These are phyloP conservation scores for Avahi laniger DNA, from an alignment of 2,797 vertebrate genomes.

Conservation along the genomic window DNA sequence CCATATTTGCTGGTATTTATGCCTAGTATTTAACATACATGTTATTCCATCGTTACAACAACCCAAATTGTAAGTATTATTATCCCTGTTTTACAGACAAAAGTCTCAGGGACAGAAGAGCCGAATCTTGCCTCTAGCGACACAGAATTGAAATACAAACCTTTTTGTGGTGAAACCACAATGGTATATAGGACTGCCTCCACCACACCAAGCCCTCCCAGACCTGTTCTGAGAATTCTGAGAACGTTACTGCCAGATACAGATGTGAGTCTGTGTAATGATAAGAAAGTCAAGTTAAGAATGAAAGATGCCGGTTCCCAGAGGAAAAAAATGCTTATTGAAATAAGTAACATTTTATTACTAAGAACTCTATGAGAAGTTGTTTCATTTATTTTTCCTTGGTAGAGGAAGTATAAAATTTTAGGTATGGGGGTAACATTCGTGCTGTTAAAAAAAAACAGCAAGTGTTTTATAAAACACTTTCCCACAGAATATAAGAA, in stretches of 20 bases:
- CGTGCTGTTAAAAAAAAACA: background rate
- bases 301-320: background rate
- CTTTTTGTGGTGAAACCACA: background rate
- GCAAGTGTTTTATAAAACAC: background rate
- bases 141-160: background rate
- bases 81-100: background rate
- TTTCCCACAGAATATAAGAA: background rate
- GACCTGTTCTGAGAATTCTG: background rate
- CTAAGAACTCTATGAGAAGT: background rate
- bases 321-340: background rate
- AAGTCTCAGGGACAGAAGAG: background rate
- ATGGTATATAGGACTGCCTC: background rate
- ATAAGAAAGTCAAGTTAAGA: slow-evolving; percentile 13
- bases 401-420: background rate
- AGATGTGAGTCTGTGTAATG: background rate
- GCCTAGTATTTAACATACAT: background rate
- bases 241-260: background rate
- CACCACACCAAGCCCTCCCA: background rate
- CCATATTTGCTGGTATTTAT: background rate
- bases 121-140: background rate
- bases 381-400: background rate
- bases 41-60: background rate
- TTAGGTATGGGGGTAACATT: background rate
- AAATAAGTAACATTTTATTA: slow-evolving; percentile 12
- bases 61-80: background rate